Evolutionary conservation across 2,888 invertebrate species (phyloP).

Genomic region (Gnatocerus cornutus): DNA sequence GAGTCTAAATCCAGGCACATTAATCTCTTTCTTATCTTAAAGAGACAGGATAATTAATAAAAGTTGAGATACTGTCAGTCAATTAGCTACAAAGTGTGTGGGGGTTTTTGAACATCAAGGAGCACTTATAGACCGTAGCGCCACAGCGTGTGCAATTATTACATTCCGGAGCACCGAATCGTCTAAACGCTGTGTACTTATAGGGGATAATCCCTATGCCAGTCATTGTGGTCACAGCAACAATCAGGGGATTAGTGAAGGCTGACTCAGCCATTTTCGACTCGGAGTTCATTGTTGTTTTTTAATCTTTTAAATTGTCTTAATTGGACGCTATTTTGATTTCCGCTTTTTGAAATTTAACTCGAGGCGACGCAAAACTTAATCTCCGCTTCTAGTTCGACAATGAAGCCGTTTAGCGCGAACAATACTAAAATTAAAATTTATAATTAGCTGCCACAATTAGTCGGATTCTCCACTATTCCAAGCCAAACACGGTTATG

Average conservation of each 20-base stretch:
- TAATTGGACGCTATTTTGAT: constrained; percentile 47
- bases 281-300: constrained; percentile 38
- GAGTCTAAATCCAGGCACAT: constrained; percentile 50
- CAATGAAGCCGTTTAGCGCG: constrained; percentile 15
- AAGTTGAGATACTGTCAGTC: constrained; percentile 55
- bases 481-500: too few species aligned
- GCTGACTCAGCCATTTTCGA: constrained; percentile 48
- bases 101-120: constrained; percentile 44
- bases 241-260: constrained; percentile 49
- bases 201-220: constrained; percentile 54
- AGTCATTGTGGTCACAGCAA: constrained; percentile 53
- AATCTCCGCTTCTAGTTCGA: constrained; percentile 24
- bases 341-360: constrained; percentile 38
- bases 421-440: constrained; percentile 12
- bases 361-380: constrained; percentile 22
- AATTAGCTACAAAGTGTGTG: constrained; percentile 52
- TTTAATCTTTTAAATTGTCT: constrained; percentile 48
- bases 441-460: background rate
- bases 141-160: constrained; percentile 49
- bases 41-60: constrained; percentile 55
- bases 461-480: too few species aligned
- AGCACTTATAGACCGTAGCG: constrained; percentile 35
- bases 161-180: constrained; percentile 48
- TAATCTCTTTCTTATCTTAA: constrained; percentile 54
- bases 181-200: constrained; percentile 52